Percentiles rank a stretch among this genome's conserved stretches.
phyloP scores from a whole-genome alignment of 2,113 vertebrate genomes.

The Sinosuthora webbiana region DNA sequence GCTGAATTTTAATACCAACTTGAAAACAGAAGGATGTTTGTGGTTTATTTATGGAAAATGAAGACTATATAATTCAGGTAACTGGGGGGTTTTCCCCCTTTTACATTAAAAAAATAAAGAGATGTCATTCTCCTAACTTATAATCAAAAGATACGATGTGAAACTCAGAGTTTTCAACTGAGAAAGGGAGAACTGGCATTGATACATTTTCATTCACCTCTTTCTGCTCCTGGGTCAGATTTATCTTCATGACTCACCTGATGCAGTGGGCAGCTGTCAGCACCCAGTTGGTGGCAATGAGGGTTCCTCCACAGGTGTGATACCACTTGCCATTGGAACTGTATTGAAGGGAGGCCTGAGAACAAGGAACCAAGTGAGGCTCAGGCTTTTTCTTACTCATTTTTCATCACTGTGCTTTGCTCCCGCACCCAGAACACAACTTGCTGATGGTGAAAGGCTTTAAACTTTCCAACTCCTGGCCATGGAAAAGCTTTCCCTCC shows the following conservation, averaged over 20 bases:
- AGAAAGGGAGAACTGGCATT: not conserved
- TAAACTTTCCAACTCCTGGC: not conserved
- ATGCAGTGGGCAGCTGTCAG: conserved; percentile 76
- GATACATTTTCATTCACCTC: accelerated
- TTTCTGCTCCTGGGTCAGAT: not conserved
- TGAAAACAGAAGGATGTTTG: not conserved
- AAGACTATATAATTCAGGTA: not conserved
- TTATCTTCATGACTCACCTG: not conserved
- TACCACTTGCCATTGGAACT: not conserved
- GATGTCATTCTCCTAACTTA: not conserved
- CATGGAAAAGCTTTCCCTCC: not conserved
- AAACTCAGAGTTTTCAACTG: not conserved
- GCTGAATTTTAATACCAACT: not conserved
- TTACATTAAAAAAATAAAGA: not conserved
- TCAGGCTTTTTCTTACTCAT: not conserved
- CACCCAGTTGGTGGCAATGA: conserved; percentile 69
- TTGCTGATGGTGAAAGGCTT: not conserved
- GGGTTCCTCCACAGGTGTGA: conserved; percentile 71
- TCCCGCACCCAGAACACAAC: not conserved
- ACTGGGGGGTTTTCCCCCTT: accelerated
- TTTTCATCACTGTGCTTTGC: not conserved
- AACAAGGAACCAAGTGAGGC: not conserved
- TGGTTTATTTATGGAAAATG: not conserved
- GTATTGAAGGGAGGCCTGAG: conserved; percentile 70
- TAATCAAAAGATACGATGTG: not conserved